Evolutionary conservation across 2,113 vertebrate species (phyloP).

Genomic region (Semicossyphus pulcher): DNA sequence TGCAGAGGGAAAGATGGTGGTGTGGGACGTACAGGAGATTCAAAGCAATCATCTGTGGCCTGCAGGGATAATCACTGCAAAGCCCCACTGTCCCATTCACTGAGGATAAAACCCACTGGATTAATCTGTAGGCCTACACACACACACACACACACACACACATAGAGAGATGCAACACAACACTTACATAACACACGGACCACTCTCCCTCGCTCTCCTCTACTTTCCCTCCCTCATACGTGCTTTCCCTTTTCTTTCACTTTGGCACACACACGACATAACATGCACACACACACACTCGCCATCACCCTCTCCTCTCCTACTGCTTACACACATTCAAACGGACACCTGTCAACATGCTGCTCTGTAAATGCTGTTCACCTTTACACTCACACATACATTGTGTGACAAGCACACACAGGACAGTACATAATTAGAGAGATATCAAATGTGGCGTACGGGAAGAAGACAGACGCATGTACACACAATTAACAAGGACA

Average conservation of each 20-base stretch:
- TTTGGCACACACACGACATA: conserved; percentile 32
- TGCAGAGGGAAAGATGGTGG: conserved; percentile 20
- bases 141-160: conserved; percentile 23
- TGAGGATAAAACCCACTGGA: conserved; percentile 79
- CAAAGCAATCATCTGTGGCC: conserved; percentile 80
- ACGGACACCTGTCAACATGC: conserved; percentile 57
- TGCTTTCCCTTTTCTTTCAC: conserved; percentile 52
- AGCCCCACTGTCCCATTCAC: conserved; percentile 82
- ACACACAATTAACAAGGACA: neutral
- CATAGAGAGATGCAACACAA: conserved; percentile 28
- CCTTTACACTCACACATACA: neutral
- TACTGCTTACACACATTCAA: conserved; percentile 34
- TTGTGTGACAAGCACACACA: neutral
- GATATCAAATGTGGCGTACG: neutral
- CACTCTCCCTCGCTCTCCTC: conserved; percentile 48
- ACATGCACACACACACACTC: conserved; percentile 3
- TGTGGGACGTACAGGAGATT: conserved; percentile 59
- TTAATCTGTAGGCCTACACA: conserved; percentile 75
- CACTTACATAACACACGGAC: conserved; percentile 73
- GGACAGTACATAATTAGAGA: neutral
- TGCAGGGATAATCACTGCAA: conserved; percentile 80
- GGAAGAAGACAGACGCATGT: neutral
- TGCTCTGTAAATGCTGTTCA: conserved; percentile 20
- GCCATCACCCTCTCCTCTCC: conserved; percentile 15
- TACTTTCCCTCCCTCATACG: conserved; percentile 43